Evolutionary conservation across 1,140 invertebrate species (phyloP).

Genomic region (honey bee (Apis mellifera)): DNA sequence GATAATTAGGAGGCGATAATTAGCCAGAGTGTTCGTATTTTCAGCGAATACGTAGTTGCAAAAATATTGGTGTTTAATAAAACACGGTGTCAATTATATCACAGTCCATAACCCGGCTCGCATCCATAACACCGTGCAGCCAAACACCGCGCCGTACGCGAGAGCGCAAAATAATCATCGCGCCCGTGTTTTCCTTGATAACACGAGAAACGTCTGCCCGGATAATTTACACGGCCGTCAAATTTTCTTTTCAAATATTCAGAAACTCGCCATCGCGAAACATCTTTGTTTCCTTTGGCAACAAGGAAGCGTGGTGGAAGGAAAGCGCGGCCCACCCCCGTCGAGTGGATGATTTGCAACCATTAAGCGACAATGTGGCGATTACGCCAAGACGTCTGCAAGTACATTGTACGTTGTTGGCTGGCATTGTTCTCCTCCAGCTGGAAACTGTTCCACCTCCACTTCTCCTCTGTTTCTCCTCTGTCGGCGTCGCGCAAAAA

Average conservation of each 20-base stretch:
- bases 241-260: background rate
- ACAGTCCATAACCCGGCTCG: background rate
- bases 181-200: background rate
- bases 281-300: slow-evolving; percentile 5
- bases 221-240: background rate
- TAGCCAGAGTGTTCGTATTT: no score
- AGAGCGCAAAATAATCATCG: background rate
- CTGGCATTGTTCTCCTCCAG: slow-evolving; percentile 5
- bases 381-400: background rate
- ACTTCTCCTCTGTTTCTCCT: background rate
- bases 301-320: background rate
- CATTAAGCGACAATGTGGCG: slow-evolving; percentile 1
- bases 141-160: background rate
- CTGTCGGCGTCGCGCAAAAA: slow-evolving; percentile 36
- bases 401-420: background rate
- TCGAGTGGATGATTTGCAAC: background rate
- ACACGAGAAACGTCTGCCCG: background rate
- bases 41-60: background rate
- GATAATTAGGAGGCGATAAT: no score
- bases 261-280: background rate
- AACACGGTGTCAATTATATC: background rate
- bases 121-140: no score
- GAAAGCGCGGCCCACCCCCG: background rate
- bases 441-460: background rate
- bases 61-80: background rate